Evolutionary conservation across 2,113 vertebrate genomes (phyloP).

Genomic region (Gasterosteus nipponicus): DNA sequence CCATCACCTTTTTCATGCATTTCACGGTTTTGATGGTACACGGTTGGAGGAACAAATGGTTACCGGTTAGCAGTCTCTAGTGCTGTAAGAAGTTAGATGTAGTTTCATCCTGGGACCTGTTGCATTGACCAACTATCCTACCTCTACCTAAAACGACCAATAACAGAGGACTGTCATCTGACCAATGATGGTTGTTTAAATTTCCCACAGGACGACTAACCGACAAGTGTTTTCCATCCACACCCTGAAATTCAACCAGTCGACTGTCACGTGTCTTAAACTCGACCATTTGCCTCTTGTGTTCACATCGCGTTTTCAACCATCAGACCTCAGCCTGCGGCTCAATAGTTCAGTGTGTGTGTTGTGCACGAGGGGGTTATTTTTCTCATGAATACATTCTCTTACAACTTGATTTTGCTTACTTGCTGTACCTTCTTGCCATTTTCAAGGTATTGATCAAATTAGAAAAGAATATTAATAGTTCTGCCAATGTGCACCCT

Average conservation of each 20-base stretch:
- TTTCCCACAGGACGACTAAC: slow-evolving; percentile 4
- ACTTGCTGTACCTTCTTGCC: slow-evolving; percentile 21
- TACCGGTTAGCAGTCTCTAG: slow-evolving; percentile 5
- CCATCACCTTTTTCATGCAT: not conserved
- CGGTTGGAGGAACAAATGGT: slow-evolving; percentile 37
- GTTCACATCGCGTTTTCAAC: slow-evolving; percentile 24
- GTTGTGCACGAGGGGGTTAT: slow-evolving; percentile 26
- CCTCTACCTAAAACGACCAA: slow-evolving; percentile 75
- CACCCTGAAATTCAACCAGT: not conserved
- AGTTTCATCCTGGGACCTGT: slow-evolving; percentile 56
- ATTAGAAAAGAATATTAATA: slow-evolving; percentile 32
- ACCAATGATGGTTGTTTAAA: slow-evolving; percentile 28
- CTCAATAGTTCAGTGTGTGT: slow-evolving; percentile 27
- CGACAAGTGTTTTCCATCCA: slow-evolving; percentile 27
- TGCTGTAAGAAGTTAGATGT: slow-evolving; percentile 35
- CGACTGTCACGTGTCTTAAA: slow-evolving; percentile 6
- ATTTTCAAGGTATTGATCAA: slow-evolving; percentile 24
- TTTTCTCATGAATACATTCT: slow-evolving; percentile 11
- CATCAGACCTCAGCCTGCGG: slow-evolving; percentile 60
- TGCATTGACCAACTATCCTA: slow-evolving; percentile 74
- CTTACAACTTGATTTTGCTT: not conserved
- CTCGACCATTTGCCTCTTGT: slow-evolving; percentile 43
- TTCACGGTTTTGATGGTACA: not conserved
- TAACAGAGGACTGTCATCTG: slow-evolving; percentile 29
- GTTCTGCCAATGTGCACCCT: slow-evolving; percentile 16